phyloP scores from a whole-genome alignment of 1,140 invertebrate genomes.

The Calephelis nemesis region DNA sequence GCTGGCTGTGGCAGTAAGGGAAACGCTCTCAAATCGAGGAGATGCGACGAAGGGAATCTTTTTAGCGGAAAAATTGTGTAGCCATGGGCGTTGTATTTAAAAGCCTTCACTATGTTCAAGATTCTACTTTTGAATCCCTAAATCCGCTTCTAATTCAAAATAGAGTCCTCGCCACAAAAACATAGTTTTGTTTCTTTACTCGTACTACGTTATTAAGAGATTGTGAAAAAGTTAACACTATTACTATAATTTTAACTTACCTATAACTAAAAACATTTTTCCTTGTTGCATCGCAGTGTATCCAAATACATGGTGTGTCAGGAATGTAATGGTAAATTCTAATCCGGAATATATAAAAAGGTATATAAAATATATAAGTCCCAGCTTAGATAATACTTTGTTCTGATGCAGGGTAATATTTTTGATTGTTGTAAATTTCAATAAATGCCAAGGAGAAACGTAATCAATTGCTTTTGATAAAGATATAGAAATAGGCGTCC shows the following conservation, averaged over 20 bases:
- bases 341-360: conserved; percentile 98
- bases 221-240: no score
- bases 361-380: conserved; percentile 95
- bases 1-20: no score
- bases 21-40: no score
- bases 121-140: no score
- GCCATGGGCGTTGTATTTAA: no score
- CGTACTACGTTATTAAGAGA: no score
- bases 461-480: conserved; percentile 87
- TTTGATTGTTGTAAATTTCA: conserved; percentile 83
- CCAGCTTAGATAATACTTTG: conserved; percentile 85
- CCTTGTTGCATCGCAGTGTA: conserved; percentile 98
- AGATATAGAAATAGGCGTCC: conserved; percentile 83
- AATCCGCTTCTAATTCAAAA: no score
- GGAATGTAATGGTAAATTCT: conserved; percentile 98
- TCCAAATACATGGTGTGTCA: conserved; percentile 95
- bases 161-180: no score
- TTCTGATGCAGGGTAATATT: conserved; percentile 81
- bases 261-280: conserved; percentile 97
- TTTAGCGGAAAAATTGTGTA: no score
- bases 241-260: conserved; percentile 60
- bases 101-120: no score
- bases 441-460: conserved; percentile 78
- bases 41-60: no score
- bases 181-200: no score